Evolutionary conservation across 2,113 vertebrate species (phyloP).

Genomic region (Periophthalmodon schlosseri): DNA sequence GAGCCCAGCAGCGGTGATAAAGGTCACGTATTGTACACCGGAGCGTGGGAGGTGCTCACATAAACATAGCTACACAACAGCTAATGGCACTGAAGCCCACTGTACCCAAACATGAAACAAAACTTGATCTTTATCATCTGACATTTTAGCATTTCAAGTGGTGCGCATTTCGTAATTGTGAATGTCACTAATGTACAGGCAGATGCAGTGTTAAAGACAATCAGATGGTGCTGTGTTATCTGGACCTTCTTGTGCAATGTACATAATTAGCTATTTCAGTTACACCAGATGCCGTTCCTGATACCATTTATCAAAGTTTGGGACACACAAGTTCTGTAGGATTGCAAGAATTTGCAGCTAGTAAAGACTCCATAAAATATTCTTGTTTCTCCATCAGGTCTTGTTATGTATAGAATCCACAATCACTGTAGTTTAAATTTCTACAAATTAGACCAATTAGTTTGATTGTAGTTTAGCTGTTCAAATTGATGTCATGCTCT

Average conservation of each 20-base stretch:
- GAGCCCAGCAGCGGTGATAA: conserved; percentile 25
- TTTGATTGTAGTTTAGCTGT: background rate
- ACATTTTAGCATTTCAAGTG: background rate
- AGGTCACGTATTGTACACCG: conserved; percentile 40
- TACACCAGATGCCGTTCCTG: no score
- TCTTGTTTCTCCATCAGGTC: no score
- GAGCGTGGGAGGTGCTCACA: conserved; percentile 48
- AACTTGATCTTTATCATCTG: background rate
- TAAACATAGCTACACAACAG: conserved; percentile 41
- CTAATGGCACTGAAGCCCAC: background rate
- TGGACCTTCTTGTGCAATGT: background rate
- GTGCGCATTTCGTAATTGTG: background rate
- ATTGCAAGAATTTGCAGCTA: no score
- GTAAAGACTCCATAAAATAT: no score
- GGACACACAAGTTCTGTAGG: no score
- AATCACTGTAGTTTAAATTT: no score
- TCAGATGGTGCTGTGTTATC: background rate
- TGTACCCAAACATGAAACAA: background rate
- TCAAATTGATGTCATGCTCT: no score
- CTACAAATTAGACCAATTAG: no score
- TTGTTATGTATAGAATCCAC: no score
- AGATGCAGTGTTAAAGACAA: background rate
- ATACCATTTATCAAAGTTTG: no score
- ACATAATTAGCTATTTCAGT: background rate
- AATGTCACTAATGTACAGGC: background rate